phyloP scores from a whole-genome alignment of 2,113 vertebrate genomes.

The Osmerus mordax region DNA sequence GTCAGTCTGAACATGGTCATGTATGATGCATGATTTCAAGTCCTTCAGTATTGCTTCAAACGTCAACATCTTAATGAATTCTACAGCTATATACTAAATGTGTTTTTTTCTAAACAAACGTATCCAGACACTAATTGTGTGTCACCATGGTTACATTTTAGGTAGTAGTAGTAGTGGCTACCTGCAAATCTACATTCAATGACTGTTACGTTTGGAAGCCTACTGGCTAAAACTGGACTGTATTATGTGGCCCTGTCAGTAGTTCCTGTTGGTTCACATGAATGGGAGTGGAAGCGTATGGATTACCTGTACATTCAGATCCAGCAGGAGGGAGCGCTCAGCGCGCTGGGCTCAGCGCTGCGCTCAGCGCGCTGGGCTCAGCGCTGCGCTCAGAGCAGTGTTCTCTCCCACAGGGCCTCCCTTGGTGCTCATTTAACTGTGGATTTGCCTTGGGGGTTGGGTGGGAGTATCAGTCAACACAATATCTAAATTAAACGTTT shows the following conservation, averaged over 20 bases:
- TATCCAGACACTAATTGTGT: too few relatives aligned
- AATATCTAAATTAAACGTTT: constrained; percentile 64
- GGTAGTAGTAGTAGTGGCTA: too few relatives aligned
- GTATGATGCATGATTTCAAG: not conserved
- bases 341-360: too few relatives aligned
- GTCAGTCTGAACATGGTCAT: too few relatives aligned
- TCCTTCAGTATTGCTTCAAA: not conserved
- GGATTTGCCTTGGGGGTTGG: constrained; percentile 40
- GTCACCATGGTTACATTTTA: too few relatives aligned
- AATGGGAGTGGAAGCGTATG: constrained; percentile 30
- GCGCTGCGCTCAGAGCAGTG: not conserved
- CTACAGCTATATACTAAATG: too few relatives aligned
- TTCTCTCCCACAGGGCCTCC: not conserved
- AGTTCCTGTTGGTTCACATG: constrained; percentile 24
- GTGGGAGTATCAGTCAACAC: constrained; percentile 59
- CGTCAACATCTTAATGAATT: too few relatives aligned
- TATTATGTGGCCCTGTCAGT: constrained; percentile 20
- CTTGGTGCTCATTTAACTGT: constrained; percentile 45
- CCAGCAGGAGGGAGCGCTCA: constrained; percentile 9
- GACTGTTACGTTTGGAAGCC: constrained; percentile 5
- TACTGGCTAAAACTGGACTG: constrained; percentile 10
- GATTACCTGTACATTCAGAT: constrained; percentile 42
- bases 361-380: constrained; percentile 12
- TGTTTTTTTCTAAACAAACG: too few relatives aligned
- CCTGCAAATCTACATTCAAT: constrained; percentile 8